Evolutionary conservation across 53 echinoderm and acorn worm species (phyloP), one percentile per base, ranked within the genome.

Genomic region (Actinopyga echinites): DNA sequence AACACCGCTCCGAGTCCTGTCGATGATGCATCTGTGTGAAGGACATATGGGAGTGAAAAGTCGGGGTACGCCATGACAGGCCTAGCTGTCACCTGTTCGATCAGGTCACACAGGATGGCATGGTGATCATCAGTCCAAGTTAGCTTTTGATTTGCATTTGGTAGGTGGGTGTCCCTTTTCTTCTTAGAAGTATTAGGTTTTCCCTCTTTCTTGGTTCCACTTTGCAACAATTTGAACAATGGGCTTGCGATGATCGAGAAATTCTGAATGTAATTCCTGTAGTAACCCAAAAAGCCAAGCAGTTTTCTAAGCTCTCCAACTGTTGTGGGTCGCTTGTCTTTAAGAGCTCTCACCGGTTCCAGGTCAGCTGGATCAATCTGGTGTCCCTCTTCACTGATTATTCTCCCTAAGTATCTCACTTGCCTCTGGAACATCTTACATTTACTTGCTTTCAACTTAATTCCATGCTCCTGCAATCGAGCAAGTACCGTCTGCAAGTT

Each of bases 11-110:
- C 93, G 8, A 90, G 86, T 23, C 86, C 83, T 8, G 69, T 83
- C 30, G 73, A 64, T 3, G 91, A 91, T 1, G 91, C 88, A 64
- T 92, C 86, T 2, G 89, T 92, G 63, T 92, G 87, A 0, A 90
- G 79, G 26, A 75, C 57, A 56, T 68, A 91, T 4, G 91, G 91
- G 22, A 65, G 52, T 2, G 69, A 37, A 25, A 88, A 91, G 74
- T 88, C 80, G n/a, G 88, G 88, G 38, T 79, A 88, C 0, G 88
- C 86, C 85, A 91, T 74, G 22, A 91, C 67, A 13, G 91, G 87
- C 1, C 77, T 9, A 20, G 35, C 8, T 3, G 79, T 55, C 0
- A 87, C 53, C 2, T 30, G 38, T 25, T 83, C 84, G 57, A 91
- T 30, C 21, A 87, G 55, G 36, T 21, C 13, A 54, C 69, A 25